phyloP scores from a whole-genome alignment of 2,888 invertebrate species.

The Aspidiotus rigidus region DNA sequence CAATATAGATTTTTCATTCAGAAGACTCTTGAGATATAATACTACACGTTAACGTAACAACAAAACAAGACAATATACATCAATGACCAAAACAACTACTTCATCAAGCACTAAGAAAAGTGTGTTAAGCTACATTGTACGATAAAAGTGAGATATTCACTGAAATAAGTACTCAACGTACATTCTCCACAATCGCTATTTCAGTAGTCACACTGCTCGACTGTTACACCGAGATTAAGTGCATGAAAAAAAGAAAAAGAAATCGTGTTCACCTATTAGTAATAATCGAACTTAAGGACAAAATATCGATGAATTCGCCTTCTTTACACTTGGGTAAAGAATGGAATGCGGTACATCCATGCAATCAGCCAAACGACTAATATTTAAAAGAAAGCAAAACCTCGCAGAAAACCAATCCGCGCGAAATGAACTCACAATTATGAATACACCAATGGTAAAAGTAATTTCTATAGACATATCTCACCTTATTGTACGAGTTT shows the following conservation, averaged over 20 bases:
- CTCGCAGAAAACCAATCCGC: background rate
- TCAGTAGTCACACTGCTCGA: conserved; percentile 29
- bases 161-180: conserved; percentile 11
- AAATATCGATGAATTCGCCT: background rate
- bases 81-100: too few species aligned
- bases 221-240: conserved; percentile 28
- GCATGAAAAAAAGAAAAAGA: conserved; percentile 26
- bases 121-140: too few species aligned
- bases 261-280: background rate
- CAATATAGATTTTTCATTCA: too few species aligned
- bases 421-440: background rate
- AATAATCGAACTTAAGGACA: background rate
- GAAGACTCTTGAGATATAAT: too few species aligned
- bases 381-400: background rate
- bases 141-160: too few species aligned
- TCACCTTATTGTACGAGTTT: conserved; percentile 36
- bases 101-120: too few species aligned
- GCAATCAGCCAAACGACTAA: too few species aligned
- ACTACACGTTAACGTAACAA: too few species aligned
- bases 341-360: too few species aligned
- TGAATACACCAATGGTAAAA: too few species aligned
- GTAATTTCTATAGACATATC: background rate
- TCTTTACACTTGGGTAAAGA: too few species aligned
- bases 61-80: too few species aligned
- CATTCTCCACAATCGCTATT: conserved; percentile 34